phyloP scores from a whole-genome alignment of 2,113 vertebrate genomes.

The Epinephelus moara region DNA sequence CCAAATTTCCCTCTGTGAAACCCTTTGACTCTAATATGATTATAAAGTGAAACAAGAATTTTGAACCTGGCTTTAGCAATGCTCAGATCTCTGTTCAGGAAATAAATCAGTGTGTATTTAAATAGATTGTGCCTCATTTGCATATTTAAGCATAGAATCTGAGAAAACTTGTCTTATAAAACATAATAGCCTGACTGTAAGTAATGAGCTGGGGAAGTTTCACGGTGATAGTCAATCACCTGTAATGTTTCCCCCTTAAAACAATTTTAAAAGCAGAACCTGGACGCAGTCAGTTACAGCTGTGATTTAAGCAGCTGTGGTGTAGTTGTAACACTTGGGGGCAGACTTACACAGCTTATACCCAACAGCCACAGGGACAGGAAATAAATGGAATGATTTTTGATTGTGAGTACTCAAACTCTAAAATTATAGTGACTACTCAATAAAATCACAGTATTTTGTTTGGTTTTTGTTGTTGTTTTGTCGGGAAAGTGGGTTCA shows the following conservation, averaged over 20 bases:
- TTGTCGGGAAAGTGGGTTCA: not conserved
- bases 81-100: too few relatives aligned
- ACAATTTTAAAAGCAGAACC: not conserved
- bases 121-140: too few relatives aligned
- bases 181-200: too few relatives aligned
- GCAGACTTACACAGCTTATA: constrained; percentile 27
- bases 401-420: not conserved
- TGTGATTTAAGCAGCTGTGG: not conserved
- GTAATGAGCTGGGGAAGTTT: too few relatives aligned
- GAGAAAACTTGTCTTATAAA: too few relatives aligned
- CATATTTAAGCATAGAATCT: too few relatives aligned
- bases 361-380: not conserved
- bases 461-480: not conserved
- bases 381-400: not conserved
- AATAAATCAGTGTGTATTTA: too few relatives aligned
- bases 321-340: constrained; percentile 34
- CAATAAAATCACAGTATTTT: not conserved
- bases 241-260: not conserved
- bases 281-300: not conserved
- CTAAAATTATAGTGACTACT: not conserved
- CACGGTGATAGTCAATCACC: too few relatives aligned
- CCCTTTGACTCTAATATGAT: too few relatives aligned
- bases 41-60: too few relatives aligned
- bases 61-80: too few relatives aligned
- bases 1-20: too few relatives aligned